phyloP scores from a whole-genome alignment of 2,113 vertebrate genomes.

The Antigone vipio region DNA sequence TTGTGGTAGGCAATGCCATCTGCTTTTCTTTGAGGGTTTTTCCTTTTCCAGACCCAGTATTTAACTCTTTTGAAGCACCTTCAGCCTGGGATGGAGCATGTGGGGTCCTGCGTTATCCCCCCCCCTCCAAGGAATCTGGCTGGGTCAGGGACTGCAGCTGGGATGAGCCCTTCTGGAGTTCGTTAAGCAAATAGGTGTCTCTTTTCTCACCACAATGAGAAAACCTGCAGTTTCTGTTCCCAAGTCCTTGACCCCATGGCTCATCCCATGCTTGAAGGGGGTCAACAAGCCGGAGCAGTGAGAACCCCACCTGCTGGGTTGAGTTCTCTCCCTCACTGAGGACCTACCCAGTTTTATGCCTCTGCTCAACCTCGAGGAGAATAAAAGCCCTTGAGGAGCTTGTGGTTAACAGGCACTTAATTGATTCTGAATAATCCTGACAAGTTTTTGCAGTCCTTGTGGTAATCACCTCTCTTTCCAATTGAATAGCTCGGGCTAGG shows the following conservation, averaged over 20 bases:
- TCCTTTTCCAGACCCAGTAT: neutral
- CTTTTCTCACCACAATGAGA: neutral
- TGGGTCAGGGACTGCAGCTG: neutral
- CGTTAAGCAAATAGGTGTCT: neutral
- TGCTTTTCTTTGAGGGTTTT: neutral
- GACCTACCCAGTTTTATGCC: neutral
- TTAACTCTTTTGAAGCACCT: neutral
- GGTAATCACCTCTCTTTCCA: conserved; percentile 11
- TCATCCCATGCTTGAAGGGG: neutral
- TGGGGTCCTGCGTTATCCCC: neutral
- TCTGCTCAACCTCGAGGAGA: neutral
- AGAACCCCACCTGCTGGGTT: neutral
- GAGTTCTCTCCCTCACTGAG: neutral
- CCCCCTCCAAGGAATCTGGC: neutral
- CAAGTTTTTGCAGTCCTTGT: neutral
- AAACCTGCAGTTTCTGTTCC: neutral
- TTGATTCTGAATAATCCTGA: conserved; percentile 38
- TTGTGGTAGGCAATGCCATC: neutral
- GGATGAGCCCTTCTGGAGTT: neutral
- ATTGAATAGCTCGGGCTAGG: neutral
- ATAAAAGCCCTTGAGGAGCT: conserved; percentile 15
- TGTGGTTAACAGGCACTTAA: conserved; percentile 16
- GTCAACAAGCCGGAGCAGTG: neutral
- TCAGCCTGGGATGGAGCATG: neutral
- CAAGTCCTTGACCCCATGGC: neutral